These are phyloP conservation scores for Trichosurus vulpecula DNA, from an alignment of 2,797 vertebrate species.

Conservation along the genomic window DNA sequence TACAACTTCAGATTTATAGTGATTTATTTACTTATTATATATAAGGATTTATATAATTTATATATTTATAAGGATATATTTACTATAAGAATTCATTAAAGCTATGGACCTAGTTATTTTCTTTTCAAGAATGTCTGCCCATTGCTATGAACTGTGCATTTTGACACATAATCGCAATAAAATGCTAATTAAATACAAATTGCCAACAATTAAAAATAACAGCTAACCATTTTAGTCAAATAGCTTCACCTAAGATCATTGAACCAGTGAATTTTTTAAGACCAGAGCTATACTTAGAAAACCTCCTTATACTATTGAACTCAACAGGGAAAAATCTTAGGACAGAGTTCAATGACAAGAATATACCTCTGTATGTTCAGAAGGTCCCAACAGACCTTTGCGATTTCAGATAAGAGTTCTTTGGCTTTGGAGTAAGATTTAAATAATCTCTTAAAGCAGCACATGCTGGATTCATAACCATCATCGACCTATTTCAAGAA, in stretches of 20 bases:
- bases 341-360: constrained; percentile 36
- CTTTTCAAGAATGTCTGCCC: neutral
- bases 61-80: constrained; percentile 19
- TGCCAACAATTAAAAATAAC: constrained; percentile 64
- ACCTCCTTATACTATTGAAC: neutral
- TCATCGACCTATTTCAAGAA: constrained; percentile 75
- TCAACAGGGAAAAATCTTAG: neutral
- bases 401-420: constrained; percentile 66
- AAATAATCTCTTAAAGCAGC: constrained; percentile 80
- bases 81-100: neutral
- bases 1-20: constrained; percentile 40
- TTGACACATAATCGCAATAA: constrained; percentile 54
- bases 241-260: constrained; percentile 36
- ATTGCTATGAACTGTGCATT: constrained; percentile 35
- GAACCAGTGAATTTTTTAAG: constrained; percentile 8
- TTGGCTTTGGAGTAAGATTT: constrained; percentile 75
- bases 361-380: constrained; percentile 10
- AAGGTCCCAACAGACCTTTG: constrained; percentile 47
- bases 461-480: constrained; percentile 75
- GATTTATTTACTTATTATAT: constrained; percentile 5
- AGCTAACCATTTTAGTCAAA: constrained; percentile 53
- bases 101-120: neutral
- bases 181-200: constrained; percentile 62
- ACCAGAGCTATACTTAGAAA: constrained; percentile 41
- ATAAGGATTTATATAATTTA: neutral